Evolutionary conservation across 2,888 invertebrate genomes (phyloP), one percentile per base, ranked within the genome.

Genomic region (Pristionchus fissidentatus): DNA sequence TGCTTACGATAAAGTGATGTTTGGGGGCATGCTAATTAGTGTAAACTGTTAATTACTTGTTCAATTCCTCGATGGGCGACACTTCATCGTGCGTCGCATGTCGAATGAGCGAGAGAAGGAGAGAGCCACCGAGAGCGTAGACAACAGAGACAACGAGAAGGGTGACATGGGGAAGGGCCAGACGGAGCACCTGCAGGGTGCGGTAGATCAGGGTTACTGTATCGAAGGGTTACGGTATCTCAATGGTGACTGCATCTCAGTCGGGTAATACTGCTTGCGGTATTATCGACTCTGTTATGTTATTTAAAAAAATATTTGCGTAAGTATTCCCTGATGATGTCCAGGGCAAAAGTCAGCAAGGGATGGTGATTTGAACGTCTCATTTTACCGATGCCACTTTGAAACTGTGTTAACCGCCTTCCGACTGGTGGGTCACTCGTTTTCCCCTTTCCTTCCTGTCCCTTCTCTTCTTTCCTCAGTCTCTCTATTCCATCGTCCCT

Each of bases 91-190:
- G 73, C 8, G 77, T 60, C 1, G 55, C 43, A 60, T 43, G 83
- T n/a, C 60, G n/a, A 13, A 66, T 70, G 13, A 70, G 52, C 1
- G 80, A 81, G 1, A 81, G 62, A 10, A 81, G 62, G 0, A 81
- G 62, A 62, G 43, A 43, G 0, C 80, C 80, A 10, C 35, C 22
- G 2, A 81, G 35, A n/a, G 62, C 66, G 46, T 81, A 66, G 29
- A 66, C 46, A 19, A 90, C 85, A 7, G 91, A 92, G 15, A 92
- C 88, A n/a, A 90, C 77, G 29, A 91, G 86, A 38, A 91, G 87
- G 3, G 89, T 89, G 79, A 91, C 89, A 84, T 91, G 91, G 2
- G 91, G 91, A n/a, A 91, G 88, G 13, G 91, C 90, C 22, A 91
- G 86, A 7, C 90, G 89, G 43, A 91, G 89, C n/a, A 91, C 91